These are phyloP conservation scores for Gymnothorax reevesii DNA, from an alignment of 2,797 vertebrate genomes.

Conservation along the genomic window DNA sequence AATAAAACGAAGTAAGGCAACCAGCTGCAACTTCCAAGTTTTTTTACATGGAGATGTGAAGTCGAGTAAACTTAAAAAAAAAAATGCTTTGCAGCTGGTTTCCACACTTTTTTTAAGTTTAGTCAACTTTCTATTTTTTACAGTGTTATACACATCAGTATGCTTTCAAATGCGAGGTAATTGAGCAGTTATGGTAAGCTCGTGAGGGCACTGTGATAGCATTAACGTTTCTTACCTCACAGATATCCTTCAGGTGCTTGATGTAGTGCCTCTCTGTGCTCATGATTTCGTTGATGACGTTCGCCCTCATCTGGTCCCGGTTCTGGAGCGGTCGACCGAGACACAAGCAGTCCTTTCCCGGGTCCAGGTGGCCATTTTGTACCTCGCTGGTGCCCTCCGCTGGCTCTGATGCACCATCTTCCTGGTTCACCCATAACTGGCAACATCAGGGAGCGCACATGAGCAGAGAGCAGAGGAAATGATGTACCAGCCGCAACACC, in stretches of 20 bases:
- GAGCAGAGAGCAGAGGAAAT: background rate
- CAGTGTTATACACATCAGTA: no score
- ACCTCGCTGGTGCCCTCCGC: conserved; percentile 90
- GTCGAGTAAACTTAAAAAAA: no score
- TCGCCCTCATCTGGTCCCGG: conserved; percentile 98
- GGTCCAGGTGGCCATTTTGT: conserved; percentile 94
- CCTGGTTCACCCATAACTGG: conserved; percentile 98
- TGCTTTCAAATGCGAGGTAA: no score
- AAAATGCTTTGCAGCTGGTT: no score
- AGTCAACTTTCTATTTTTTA: no score
- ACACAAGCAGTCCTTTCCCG: conserved; percentile 92
- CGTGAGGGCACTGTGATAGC: background rate
- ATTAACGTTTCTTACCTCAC: conserved; percentile 75
- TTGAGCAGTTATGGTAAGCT: no score
- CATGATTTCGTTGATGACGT: conserved; percentile 99
- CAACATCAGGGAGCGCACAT: conserved; percentile 50
- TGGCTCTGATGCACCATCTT: conserved; percentile 86
- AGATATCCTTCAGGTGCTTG: conserved; percentile 97
- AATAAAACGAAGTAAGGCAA: no score
- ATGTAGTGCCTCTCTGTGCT: conserved; percentile 97
- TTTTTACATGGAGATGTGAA: no score
- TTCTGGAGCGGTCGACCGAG: conserved; percentile 93
- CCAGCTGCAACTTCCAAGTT: no score
- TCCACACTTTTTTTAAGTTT: no score
- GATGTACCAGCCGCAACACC: background rate